Evolutionary conservation across 1,140 invertebrate species (phyloP).

Genomic region (Drosophila saltans): DNA sequence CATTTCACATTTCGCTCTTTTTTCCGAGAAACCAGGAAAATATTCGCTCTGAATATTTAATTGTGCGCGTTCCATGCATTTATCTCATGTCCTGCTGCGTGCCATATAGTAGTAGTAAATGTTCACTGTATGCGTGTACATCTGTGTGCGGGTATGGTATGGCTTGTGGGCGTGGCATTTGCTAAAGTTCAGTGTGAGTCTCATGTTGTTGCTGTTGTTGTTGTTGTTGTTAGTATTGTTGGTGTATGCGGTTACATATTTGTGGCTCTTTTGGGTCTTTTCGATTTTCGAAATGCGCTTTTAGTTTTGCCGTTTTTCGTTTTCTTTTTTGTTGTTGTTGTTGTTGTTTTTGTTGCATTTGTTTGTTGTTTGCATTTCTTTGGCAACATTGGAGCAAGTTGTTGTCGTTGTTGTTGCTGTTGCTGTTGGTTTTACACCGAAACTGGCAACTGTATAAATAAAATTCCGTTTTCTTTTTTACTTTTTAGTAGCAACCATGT

Average conservation of each 20-base stretch:
- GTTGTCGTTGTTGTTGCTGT: constrained; percentile 29
- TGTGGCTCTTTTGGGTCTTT: constrained; percentile 66
- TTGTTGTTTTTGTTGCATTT: constrained; percentile 13
- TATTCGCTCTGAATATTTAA: constrained; percentile 79
- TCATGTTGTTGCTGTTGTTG: constrained; percentile 51
- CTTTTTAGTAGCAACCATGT: constrained; percentile 26
- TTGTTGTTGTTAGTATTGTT: constrained; percentile 31
- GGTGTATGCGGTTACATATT: constrained; percentile 69
- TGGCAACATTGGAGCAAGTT: constrained; percentile 38
- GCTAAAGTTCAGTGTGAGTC: constrained; percentile 33
- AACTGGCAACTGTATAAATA: constrained; percentile 64
- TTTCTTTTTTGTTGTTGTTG: not conserved
- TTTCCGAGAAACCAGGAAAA: constrained; percentile 37
- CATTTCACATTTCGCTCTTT: constrained; percentile 33
- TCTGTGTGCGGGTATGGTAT: constrained; percentile 1
- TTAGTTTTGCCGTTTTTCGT: constrained; percentile 37
- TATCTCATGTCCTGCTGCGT: constrained; percentile 48
- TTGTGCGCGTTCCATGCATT: constrained; percentile 68
- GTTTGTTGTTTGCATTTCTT: constrained; percentile 69
- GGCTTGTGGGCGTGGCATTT: constrained; percentile 3
- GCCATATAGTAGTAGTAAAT: not conserved
- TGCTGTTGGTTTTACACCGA: constrained; percentile 42
- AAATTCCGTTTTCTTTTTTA: constrained; percentile 43
- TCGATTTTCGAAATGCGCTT: constrained; percentile 77
- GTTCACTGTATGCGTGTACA: constrained; percentile 1